Evolutionary conservation across 2,113 vertebrate species (phyloP).

Genomic region (Numida meleagris): DNA sequence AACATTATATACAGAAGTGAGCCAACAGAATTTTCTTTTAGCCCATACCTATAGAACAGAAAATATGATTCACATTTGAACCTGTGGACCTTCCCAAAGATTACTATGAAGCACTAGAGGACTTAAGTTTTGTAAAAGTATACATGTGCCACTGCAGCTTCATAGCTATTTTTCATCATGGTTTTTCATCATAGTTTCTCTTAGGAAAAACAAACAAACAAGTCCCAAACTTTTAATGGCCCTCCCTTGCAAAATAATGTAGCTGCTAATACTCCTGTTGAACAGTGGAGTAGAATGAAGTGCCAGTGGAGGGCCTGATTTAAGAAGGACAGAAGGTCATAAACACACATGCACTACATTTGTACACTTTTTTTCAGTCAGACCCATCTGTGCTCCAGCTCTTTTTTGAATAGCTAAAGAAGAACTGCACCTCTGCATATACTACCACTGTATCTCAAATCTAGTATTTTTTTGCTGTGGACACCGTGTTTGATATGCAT

Average conservation of each 20-base stretch:
- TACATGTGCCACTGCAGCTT: neutral
- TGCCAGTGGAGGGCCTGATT: neutral
- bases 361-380: neutral
- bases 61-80: neutral
- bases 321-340: constrained; percentile 24
- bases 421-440: neutral
- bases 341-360: constrained; percentile 13
- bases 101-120: neutral
- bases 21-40: neutral
- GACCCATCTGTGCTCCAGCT: constrained; percentile 26
- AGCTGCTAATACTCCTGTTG: neutral
- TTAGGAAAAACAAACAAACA: neutral
- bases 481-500: neutral
- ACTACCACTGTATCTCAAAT: neutral
- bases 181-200: neutral
- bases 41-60: neutral
- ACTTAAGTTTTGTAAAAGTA: neutral
- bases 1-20: neutral
- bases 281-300: neutral
- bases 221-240: neutral
- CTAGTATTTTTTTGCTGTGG: neutral
- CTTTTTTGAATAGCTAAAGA: neutral
- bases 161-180: neutral
- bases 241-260: neutral
- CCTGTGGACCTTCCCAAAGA: neutral